Percentiles rank a stretch among this genome's conserved stretches.
phyloP scores from a whole-genome alignment of 2,888 invertebrate species.

The Lottia gigantea region DNA sequence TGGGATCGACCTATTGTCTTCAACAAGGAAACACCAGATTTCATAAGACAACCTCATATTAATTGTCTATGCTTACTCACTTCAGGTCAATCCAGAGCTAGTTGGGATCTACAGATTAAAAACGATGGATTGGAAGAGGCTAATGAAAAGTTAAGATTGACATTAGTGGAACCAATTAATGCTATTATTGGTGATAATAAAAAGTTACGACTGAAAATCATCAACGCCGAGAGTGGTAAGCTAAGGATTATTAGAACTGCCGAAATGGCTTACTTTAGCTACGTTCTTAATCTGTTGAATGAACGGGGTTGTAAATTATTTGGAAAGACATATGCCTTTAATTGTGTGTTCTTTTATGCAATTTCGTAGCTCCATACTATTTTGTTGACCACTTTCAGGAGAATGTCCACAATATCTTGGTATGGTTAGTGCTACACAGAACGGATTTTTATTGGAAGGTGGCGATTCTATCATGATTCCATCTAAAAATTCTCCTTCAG shows the following conservation, averaged over 20 bases:
- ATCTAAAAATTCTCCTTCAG: background rate
- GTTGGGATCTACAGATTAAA: constrained; percentile 55
- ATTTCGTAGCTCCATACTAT: no score
- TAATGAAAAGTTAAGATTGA: constrained; percentile 60
- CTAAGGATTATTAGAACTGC: no score
- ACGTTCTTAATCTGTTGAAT: no score
- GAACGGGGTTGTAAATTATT: no score
- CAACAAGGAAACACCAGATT: no score
- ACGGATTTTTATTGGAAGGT: background rate
- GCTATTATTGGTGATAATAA: constrained; percentile 56
- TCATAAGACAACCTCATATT: no score
- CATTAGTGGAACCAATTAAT: constrained; percentile 59
- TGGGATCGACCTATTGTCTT: no score
- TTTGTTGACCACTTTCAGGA: constrained; percentile 37
- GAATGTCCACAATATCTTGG: constrained; percentile 60
- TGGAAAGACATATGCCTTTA: no score
- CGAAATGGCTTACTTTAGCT: no score
- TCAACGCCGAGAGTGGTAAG: constrained; percentile 60
- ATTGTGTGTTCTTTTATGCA: no score
- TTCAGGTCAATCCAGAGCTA: constrained; percentile 52
- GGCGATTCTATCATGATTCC: background rate
- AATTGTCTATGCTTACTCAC: background rate
- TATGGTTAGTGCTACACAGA: constrained; percentile 54
- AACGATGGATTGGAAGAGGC: constrained; percentile 56
- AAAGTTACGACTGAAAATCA: constrained; percentile 56